Evolutionary conservation across 2,113 vertebrate genomes (phyloP), one percentile per base, ranked within the genome.

Genomic region (Taxidea taxus): DNA sequence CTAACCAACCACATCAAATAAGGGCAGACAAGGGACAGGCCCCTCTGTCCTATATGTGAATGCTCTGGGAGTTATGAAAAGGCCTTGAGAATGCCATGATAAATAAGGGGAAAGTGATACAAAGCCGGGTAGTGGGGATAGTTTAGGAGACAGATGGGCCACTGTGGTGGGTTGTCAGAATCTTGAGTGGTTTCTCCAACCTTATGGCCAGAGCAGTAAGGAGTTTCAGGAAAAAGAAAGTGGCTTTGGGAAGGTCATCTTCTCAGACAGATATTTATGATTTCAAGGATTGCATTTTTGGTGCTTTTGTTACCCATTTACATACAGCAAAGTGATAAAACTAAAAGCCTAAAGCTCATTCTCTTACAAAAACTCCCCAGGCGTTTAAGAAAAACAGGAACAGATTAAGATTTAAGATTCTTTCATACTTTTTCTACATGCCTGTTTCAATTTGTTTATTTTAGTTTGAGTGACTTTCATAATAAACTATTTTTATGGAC

Each of bases 161-260:
- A 92, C 97, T 78, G 96, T 92, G 90, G 96, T 98, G 93, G 96
- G 97, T 95, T 68, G 96, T 97, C 97, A 98, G 95, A 97, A 91
- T 96, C 87, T 78, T 96, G 95, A 98, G n/a, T 8, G 20, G 80
- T 96, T 96, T 96, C 81, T 90, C 95, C 96, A 96, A 97, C 90
- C 96, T 97, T 96, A 85, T 96, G 95, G 93, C 81, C 97, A 95
- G 84, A 97, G 42, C 49, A 95, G 70, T 18, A n/a, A 77, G 90
- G 84, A 97, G 74, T 87, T 92, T 78, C 42, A 85, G 44, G 47
- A 66, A 62, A 77, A 84, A 85, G 56, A 94, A 94, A 97, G 27
- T 37, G 60, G 92, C 84, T 80, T 91, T 97, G 96, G 72, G 64
- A 97, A 98, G 93, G 92, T 96, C 95, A 86, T 96, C 15, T 95